phyloP scores from a whole-genome alignment of 2,113 vertebrate genomes.

The Laticauda colubrina region DNA sequence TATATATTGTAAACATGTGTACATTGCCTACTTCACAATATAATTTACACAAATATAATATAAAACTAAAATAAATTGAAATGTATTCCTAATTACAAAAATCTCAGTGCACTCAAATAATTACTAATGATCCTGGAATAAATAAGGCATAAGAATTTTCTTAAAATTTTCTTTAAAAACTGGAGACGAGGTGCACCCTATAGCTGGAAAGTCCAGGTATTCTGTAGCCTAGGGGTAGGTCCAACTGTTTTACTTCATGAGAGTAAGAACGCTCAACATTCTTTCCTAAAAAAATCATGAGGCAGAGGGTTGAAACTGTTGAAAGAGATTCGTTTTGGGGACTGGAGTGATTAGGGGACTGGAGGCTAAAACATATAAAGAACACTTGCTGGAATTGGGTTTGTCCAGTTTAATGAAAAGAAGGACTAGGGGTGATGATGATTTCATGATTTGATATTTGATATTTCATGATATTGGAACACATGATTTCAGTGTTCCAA shows the following conservation, averaged over 20 bases:
- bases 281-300: not conserved
- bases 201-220: not conserved
- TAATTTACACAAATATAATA: not conserved
- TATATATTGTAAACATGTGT: not conserved
- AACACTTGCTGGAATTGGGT: too few relatives aligned
- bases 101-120: not conserved
- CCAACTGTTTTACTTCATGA: not conserved
- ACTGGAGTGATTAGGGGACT: too few relatives aligned
- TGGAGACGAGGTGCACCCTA: not conserved
- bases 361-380: too few relatives aligned
- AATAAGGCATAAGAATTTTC: not conserved
- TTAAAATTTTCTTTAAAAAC: not conserved
- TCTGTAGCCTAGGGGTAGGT: not conserved
- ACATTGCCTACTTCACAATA: not conserved
- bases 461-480: too few relatives aligned
- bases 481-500: too few relatives aligned
- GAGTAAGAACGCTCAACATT: not conserved
- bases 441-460: too few relatives aligned
- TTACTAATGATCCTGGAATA: not conserved
- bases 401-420: too few relatives aligned
- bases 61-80: not conserved
- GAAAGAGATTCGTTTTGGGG: not conserved
- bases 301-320: not conserved
- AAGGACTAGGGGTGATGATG: too few relatives aligned
- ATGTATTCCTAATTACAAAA: not conserved